These are phyloP conservation scores for Oncorhynchus gorbuscha DNA, from an alignment of 2,113 vertebrate species.

Conservation along the genomic window DNA sequence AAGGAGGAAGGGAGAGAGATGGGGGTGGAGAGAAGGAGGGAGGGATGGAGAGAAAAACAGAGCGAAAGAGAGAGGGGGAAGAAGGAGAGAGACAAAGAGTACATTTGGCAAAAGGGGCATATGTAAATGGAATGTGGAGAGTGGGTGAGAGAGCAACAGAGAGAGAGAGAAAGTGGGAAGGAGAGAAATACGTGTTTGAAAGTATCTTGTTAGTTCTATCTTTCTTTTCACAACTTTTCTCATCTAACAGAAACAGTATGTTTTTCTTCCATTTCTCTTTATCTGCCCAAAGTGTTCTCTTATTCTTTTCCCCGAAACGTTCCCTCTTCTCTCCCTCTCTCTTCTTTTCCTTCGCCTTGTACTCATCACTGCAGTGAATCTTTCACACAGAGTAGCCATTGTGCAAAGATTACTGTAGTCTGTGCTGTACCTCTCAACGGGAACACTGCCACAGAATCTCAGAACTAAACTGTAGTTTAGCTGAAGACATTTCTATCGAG, in stretches of 20 bases:
- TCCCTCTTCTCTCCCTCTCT: neutral
- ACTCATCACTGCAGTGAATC: neutral
- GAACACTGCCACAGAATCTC: neutral
- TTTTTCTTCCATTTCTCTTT: conserved; percentile 4
- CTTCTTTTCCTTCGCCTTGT: neutral
- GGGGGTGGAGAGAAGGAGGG: neutral
- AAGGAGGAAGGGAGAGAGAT: conserved; percentile 6
- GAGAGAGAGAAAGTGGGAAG: conserved; percentile 17
- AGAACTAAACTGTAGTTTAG: too few relatives aligned
- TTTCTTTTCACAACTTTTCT: conserved; percentile 3
- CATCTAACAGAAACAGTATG: conserved; percentile 12
- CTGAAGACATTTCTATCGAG: too few relatives aligned
- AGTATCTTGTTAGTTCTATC: conserved; percentile 29
- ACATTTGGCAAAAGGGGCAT: neutral
- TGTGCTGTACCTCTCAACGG: neutral
- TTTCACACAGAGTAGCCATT: neutral
- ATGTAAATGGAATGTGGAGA: neutral
- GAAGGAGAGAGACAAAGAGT: neutral
- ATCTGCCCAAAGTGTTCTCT: neutral
- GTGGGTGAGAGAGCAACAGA: too few relatives aligned
- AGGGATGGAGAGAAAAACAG: neutral
- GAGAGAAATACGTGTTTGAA: conserved; percentile 23
- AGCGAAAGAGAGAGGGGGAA: neutral
- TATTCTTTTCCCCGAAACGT: neutral
- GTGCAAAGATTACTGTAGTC: neutral